Evolutionary conservation across 53 echinoderm and acorn worm species (phyloP).

Genomic region (Holothuria leucospilota): DNA sequence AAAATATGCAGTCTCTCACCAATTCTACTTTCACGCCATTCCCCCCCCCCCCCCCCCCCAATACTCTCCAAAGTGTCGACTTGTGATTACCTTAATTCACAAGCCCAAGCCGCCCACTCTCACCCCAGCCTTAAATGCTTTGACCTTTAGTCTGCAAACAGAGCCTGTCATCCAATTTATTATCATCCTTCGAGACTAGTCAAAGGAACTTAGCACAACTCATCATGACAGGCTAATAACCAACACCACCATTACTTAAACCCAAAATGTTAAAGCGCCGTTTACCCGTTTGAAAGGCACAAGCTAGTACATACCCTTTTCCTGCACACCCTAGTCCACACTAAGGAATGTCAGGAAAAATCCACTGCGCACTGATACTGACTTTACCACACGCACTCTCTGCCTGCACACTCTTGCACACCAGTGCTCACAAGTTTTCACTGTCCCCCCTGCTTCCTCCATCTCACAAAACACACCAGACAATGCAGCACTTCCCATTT

Average conservation of each 20-base stretch:
- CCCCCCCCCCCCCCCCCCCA: no score
- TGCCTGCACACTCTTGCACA: conserved; percentile 55
- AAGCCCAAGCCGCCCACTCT: conserved; percentile 46
- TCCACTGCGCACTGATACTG: conserved; percentile 53
- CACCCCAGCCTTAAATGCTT: conserved; percentile 30
- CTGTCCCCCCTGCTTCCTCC: not conserved
- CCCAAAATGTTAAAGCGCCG: conserved; percentile 55
- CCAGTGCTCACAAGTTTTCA: not conserved
- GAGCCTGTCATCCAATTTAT: conserved; percentile 58
- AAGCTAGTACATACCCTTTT: conserved; percentile 19
- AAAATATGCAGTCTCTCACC: conserved; percentile 39
- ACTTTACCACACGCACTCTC: no score
- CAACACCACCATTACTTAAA: conserved; percentile 57
- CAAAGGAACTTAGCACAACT: not conserved
- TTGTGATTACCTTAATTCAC: no score
- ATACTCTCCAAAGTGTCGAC: conserved; percentile 49
- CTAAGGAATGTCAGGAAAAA: conserved; percentile 54
- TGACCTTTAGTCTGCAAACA: conserved; percentile 46
- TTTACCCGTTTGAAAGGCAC: conserved; percentile 50
- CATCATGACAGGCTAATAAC: conserved; percentile 15
- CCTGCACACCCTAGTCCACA: no score
- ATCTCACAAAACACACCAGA: conserved; percentile 12
- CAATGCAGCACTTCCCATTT: not conserved
- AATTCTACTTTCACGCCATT: conserved; percentile 17
- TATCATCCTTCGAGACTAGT: no score